Evolutionary conservation across 2,113 vertebrate species (phyloP).

Genomic region (Arenaria interpres): DNA sequence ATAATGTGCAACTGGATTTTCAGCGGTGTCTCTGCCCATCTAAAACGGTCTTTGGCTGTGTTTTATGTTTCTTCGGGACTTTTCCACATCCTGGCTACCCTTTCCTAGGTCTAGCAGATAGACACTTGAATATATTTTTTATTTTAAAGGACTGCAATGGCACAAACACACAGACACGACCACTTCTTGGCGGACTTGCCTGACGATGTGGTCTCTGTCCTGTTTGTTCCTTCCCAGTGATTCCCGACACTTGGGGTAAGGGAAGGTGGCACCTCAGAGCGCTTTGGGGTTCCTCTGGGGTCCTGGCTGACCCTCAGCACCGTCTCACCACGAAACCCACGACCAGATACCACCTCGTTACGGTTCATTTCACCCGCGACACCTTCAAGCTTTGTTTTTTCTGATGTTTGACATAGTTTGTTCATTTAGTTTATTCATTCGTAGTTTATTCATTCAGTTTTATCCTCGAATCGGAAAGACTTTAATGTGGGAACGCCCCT

Average conservation of each 20-base stretch:
- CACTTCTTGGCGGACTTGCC: background rate
- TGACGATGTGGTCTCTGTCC: background rate
- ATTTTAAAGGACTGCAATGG: background rate
- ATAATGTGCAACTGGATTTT: background rate
- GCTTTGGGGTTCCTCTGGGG: background rate
- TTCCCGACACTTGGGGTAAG: background rate
- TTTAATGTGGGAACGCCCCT: background rate
- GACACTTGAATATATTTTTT: too few relatives aligned
- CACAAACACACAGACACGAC: background rate
- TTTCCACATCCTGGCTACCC: background rate
- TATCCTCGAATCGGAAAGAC: background rate
- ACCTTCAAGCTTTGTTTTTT: background rate
- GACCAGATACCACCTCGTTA: background rate
- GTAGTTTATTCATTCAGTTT: background rate
- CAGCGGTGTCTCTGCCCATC: background rate
- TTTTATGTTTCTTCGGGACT: background rate
- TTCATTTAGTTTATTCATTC: background rate
- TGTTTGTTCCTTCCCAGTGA: background rate
- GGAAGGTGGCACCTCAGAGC: background rate
- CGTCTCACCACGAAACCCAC: rapidly evolving
- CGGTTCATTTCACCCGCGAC: background rate
- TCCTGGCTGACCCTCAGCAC: background rate
- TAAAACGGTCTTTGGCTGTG: background rate
- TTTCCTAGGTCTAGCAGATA: background rate
- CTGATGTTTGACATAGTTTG: background rate